phyloP scores from a whole-genome alignment of 30 jellyfish, hydroid and myxozoan genomes.

The Nemopilema nomurai region DNA sequence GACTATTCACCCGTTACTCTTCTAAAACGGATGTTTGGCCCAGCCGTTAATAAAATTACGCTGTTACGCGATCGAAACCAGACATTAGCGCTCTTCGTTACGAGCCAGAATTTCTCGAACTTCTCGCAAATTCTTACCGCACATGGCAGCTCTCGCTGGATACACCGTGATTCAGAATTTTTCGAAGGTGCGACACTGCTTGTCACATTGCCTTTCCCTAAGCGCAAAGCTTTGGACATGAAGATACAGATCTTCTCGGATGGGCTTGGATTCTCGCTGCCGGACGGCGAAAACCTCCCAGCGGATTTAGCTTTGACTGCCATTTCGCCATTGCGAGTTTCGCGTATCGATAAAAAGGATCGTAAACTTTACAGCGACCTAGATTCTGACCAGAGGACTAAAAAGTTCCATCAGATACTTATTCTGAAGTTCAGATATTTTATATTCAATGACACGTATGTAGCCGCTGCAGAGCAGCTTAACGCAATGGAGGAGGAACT shows the following conservation, averaged over 20 bases:
- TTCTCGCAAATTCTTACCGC: conserved; percentile 82
- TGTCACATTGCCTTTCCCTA: conserved; percentile 94
- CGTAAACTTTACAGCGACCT: conserved; percentile 15
- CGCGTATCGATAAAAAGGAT: conserved; percentile 56
- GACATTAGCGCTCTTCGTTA: conserved; percentile 85
- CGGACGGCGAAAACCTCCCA: conserved; percentile 92
- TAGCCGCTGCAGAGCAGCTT: conserved; percentile 96
- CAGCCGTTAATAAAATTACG: conserved; percentile 71
- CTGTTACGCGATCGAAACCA: conserved; percentile 91
- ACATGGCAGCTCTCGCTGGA: conserved; percentile 98
- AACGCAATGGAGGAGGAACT: conserved; percentile 86
- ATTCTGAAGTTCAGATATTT: conserved; percentile 80
- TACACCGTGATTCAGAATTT: conserved; percentile 83
- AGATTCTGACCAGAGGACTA: conserved; percentile 48
- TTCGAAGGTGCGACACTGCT: conserved; percentile 84
- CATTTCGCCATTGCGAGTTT: conserved; percentile 72
- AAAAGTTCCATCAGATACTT: conserved; percentile 57
- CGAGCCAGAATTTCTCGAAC: conserved; percentile 70
- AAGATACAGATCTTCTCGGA: conserved; percentile 79
- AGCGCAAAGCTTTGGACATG: conserved; percentile 96
- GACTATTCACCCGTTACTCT: conserved; percentile 94
- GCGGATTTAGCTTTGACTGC: conserved; percentile 96
- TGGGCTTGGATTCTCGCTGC: conserved; percentile 84
- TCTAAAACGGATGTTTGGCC: conserved; percentile 82
- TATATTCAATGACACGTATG: conserved; percentile 84